Base-by-base conservation (phyloP, 2,113 vertebrate genomes). In the Cryptotis parvus region DNA sequence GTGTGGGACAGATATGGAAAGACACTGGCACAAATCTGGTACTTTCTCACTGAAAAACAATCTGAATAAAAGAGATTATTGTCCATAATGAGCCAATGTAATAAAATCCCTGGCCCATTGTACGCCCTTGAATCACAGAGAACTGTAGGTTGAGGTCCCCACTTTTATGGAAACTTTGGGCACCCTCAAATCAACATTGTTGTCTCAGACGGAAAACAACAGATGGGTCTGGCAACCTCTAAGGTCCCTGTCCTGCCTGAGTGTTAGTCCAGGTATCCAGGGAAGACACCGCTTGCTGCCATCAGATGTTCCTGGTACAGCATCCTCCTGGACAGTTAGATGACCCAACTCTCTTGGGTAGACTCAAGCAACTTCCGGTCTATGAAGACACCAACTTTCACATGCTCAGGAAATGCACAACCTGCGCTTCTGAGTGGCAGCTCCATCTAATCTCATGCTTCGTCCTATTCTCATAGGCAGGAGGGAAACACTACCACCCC, bases 401-500 rank as follows among this genome's bases (percentile, higher is more conserved):
- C 27, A 22, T 27, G 10, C 35, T 37, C 26, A 61, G 24, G n/a
- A 80, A 39, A 43, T 39, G 31, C 66, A 35, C 39, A 35, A 3
- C 41, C 68, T 52, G 45, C 29, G 4, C 49, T 18, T 14, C 39
- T 9, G 20, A 39, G 55, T 5, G 9, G 49, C 24, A 45, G 37
- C 35, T 87, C 61, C 7, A 14, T 49, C 85, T 89, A 45, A 91
- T 18, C 11, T 39, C 66, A 2, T 26, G 1, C 90, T 49, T 87
- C 89, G 20, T 45, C 93, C 90, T 26, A 0, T 93, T 79, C 22
- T 12, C 84, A 24, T 74, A 99, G 99, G 99, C 99, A 58, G 99
- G 99, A 96, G 99, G 99, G 84, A 99, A 99, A 90, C 99, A 99
- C 95, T 99, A 99, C 97, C 99, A 99, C 94, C 99, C 99, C 3